Evolutionary conservation across 2,797 vertebrate genomes (phyloP).

Genomic region (Parotocinclus haroldoi): DNA sequence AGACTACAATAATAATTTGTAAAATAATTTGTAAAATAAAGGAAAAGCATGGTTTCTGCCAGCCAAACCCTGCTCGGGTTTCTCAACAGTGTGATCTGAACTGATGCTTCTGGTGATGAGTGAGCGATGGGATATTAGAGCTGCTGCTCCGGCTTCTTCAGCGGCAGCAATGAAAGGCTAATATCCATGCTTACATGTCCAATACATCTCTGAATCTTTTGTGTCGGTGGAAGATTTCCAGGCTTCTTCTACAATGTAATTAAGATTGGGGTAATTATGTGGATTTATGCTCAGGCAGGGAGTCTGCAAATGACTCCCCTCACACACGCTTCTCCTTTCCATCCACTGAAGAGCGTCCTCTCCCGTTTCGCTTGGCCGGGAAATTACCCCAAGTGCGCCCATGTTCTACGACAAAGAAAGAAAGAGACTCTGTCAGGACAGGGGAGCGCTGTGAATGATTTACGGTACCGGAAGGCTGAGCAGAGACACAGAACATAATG

Average conservation of each 20-base stretch:
- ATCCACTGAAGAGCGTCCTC: slow-evolving; percentile 16
- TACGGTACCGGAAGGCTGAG: slow-evolving; percentile 39
- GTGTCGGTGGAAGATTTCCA: slow-evolving; percentile 64
- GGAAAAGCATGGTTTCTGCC: slow-evolving; percentile 13
- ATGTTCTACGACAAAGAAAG: slow-evolving; percentile 38
- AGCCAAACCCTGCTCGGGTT: slow-evolving; percentile 10
- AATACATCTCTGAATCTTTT: slow-evolving; percentile 71
- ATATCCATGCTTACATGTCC: slow-evolving; percentile 67
- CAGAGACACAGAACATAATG: slow-evolving; percentile 42
- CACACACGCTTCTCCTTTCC: slow-evolving; percentile 7
- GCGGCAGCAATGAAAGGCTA: slow-evolving; percentile 55
- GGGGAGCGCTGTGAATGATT: slow-evolving; percentile 45
- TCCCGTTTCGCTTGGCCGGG: slow-evolving; percentile 13
- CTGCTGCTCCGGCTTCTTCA: slow-evolving; percentile 47
- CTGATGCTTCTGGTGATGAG: slow-evolving; percentile 31
- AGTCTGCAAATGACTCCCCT: slow-evolving; percentile 41
- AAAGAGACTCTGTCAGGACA: slow-evolving; percentile 46
- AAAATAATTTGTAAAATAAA: too few species aligned
- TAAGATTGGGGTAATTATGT: slow-evolving; percentile 62
- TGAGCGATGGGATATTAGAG: slow-evolving; percentile 48
- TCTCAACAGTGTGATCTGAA: slow-evolving; percentile 43
- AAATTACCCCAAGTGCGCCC: slow-evolving; percentile 17
- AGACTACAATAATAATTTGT: too few species aligned
- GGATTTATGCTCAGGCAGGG: slow-evolving; percentile 48
- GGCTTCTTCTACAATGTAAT: slow-evolving; percentile 59